A percentile compares a stretch with the other conserved stretches of the same genome.
These are phyloP conservation scores for Australoheros scitulus DNA, from an alignment of 2,113 vertebrate species.

Conservation along the genomic window DNA sequence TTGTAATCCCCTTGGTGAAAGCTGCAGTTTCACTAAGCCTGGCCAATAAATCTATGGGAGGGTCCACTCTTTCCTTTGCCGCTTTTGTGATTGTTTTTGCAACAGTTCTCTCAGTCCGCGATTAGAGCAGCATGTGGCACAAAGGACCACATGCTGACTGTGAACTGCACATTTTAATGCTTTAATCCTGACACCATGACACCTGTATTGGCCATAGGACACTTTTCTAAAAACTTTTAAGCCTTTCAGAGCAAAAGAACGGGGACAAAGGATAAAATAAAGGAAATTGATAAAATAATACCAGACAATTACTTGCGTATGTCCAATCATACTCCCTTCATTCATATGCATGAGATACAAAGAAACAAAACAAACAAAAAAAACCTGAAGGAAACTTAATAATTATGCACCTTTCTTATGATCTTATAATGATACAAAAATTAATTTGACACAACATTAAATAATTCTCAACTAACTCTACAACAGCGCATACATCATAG, in stretches of 20 bases:
- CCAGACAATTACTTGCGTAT: no score
- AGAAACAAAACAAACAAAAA: background rate
- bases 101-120: background rate
- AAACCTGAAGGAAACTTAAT: background rate
- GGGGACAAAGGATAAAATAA: background rate
- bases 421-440: background rate
- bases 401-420: background rate
- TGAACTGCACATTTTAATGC: constrained; percentile 6
- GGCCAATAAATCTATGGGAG: constrained; percentile 58
- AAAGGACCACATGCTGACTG: background rate
- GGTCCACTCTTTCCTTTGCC: constrained; percentile 28
- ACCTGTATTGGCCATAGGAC: background rate
- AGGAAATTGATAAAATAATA: no score
- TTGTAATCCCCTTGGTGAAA: constrained; percentile 60
- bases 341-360: background rate
- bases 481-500: no score
- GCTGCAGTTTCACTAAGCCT: constrained; percentile 30
- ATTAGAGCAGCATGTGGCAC: constrained; percentile 13
- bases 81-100: constrained; percentile 33
- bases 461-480: no score
- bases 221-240: background rate
- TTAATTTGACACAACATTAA: background rate
- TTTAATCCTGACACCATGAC: constrained; percentile 34
- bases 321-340: background rate
- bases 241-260: background rate